These are phyloP conservation scores for Recurvirostra avosetta DNA, from an alignment of 2,113 vertebrate genomes.

Conservation along the genomic window DNA sequence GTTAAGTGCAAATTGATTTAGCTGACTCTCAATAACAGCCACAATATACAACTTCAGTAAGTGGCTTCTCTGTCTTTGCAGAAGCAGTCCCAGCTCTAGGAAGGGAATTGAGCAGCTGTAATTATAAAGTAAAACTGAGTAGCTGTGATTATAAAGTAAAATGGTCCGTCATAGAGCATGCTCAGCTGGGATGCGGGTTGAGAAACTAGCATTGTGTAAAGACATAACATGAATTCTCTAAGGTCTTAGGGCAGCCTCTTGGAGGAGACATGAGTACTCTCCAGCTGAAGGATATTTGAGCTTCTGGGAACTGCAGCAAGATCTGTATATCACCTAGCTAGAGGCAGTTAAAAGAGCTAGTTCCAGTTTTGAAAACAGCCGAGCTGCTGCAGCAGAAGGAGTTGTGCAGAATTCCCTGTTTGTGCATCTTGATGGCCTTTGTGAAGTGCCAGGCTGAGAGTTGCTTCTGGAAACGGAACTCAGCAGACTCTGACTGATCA, in stretches of 20 bases:
- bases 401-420: not conserved
- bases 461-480: not conserved
- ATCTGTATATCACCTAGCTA: not conserved
- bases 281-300: not conserved
- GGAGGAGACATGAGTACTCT: not conserved
- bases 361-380: not conserved
- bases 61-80: not conserved
- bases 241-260: not conserved
- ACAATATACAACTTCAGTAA: fast-evolving
- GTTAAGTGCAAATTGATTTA: not conserved
- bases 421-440: not conserved
- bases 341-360: not conserved
- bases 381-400: not conserved
- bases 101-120: not conserved
- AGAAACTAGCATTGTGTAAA: not conserved
- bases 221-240: not conserved
- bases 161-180: not conserved
- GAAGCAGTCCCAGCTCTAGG: not conserved
- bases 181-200: not conserved
- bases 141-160: not conserved
- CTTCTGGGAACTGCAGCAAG: not conserved
- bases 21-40: not conserved
- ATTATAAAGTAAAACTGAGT: not conserved
- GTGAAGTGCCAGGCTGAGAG: not conserved
- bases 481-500: not conserved